Conservation (phyloP, 2,888 invertebrate genomes). For the Nemotelus nigrinus region DNA sequence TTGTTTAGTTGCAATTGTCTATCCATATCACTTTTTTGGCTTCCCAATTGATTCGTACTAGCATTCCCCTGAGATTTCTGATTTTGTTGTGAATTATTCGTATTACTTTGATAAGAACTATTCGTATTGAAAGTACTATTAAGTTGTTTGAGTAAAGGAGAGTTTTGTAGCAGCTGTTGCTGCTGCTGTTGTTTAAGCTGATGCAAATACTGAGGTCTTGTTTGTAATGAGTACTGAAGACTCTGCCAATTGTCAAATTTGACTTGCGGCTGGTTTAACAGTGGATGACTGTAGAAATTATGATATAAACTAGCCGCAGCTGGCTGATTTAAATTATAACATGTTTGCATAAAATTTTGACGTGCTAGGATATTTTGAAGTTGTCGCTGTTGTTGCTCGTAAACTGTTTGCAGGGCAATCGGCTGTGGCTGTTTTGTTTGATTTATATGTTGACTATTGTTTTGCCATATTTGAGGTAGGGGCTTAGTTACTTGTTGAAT, state of each 20-base stretch:
- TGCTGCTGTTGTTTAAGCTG: no score
- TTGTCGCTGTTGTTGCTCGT: constrained; percentile 31
- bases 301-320: background rate
- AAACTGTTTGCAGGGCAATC: background rate
- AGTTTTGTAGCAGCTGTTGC: background rate
- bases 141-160: constrained; percentile 4
- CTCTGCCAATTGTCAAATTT: constrained; percentile 23
- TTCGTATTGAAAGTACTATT: background rate
- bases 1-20: background rate
- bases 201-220: background rate
- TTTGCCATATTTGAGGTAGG: no score
- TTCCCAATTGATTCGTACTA: background rate
- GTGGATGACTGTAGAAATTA: constrained; percentile 16
- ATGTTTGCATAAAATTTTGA: background rate
- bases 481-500: no score
- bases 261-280: background rate
- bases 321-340: background rate
- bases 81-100: background rate
- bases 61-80: background rate
- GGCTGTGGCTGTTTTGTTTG: background rate
- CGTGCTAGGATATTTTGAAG: constrained; percentile 1
- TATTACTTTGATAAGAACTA: background rate
- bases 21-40: background rate
- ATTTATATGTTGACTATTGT: background rate
- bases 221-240: constrained; percentile 24